Evolutionary conservation across 2,113 vertebrate species (phyloP).

Genomic region (Lampris megalopsis): DNA sequence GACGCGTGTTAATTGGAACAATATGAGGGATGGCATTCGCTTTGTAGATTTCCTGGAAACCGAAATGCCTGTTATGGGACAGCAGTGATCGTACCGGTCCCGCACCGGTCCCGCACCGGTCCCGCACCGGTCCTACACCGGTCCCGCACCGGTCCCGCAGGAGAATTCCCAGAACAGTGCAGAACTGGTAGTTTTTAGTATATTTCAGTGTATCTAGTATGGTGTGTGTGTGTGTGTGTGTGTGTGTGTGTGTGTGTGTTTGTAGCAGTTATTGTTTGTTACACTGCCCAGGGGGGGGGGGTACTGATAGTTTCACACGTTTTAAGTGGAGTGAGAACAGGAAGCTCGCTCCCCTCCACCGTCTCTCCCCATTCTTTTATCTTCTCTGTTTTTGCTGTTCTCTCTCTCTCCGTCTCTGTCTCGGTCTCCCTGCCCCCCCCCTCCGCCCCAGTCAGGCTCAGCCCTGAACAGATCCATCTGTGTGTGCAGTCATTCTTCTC

Average conservation of each 20-base stretch:
- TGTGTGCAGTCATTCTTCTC: conserved; percentile 42
- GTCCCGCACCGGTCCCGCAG: too few relatives aligned
- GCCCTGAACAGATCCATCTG: conserved; percentile 52
- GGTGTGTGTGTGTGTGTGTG: conserved; percentile 25
- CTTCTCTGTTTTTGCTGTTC: not conserved
- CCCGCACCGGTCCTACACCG: too few relatives aligned
- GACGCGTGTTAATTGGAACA: conserved; percentile 65
- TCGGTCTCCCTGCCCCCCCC: not conserved
- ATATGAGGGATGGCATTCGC: conserved; percentile 64
- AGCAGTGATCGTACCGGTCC: conserved; percentile 60
- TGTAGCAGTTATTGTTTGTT: conserved; percentile 59
- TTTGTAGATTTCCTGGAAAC: conserved; percentile 75
- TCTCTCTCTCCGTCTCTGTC: not conserved
- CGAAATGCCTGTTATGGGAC: conserved; percentile 64
- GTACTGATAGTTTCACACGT: conserved; percentile 68
- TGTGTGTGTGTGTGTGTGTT: conserved; percentile 24
- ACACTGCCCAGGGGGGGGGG: conserved; percentile 32
- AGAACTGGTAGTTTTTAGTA: conserved; percentile 21
- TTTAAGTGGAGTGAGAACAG: conserved; percentile 46
- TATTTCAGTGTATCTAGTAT: too few relatives aligned
- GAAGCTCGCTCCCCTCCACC: not conserved
- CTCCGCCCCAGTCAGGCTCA: not conserved
- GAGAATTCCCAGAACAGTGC: conserved; percentile 26
- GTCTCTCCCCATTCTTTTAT: not conserved
- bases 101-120: conserved; percentile 45